A percentile compares a stretch with the other conserved stretches of the same genome.
phyloP scores from a whole-genome alignment of 2,113 vertebrate species.

The Lophius piscatorius region DNA sequence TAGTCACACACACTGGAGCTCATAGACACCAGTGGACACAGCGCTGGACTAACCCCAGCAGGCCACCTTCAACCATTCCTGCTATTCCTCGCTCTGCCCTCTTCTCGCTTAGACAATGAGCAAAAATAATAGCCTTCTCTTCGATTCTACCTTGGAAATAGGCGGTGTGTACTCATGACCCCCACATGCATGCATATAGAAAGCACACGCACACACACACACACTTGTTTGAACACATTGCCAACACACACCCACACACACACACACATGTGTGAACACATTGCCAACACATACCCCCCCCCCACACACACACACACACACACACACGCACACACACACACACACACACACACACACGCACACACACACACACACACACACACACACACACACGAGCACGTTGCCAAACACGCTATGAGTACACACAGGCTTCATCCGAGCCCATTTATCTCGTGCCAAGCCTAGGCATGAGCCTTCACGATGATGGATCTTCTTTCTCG shows the following conservation, averaged over 20 bases:
- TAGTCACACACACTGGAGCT: conserved; percentile 7
- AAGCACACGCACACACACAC: background rate
- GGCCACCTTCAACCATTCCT: too few species aligned
- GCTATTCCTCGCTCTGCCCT: conserved; percentile 4
- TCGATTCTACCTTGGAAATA: background rate
- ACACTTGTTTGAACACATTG: too few species aligned
- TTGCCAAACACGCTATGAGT: too few species aligned
- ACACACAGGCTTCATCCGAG: conserved; percentile 19
- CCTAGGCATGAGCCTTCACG: conserved; percentile 67
- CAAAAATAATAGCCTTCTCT: background rate
- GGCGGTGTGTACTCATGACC: background rate
- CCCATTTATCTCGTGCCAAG: conserved; percentile 70
- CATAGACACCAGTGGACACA: conserved; percentile 22
- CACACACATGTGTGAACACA: too few species aligned
- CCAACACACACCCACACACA: conserved; percentile 7
- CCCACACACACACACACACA: background rate
- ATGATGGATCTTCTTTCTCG: conserved; percentile 70
- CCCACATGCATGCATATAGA: background rate
- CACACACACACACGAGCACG: too few species aligned
- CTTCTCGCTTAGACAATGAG: background rate
- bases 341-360: background rate
- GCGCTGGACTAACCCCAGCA: conserved; percentile 40
- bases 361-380: conserved; percentile 7
- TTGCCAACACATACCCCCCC: background rate
- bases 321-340: too few species aligned